Evolutionary conservation across 2,888 invertebrate species (phyloP).

Genomic region (Platycnemis pennipes): DNA sequence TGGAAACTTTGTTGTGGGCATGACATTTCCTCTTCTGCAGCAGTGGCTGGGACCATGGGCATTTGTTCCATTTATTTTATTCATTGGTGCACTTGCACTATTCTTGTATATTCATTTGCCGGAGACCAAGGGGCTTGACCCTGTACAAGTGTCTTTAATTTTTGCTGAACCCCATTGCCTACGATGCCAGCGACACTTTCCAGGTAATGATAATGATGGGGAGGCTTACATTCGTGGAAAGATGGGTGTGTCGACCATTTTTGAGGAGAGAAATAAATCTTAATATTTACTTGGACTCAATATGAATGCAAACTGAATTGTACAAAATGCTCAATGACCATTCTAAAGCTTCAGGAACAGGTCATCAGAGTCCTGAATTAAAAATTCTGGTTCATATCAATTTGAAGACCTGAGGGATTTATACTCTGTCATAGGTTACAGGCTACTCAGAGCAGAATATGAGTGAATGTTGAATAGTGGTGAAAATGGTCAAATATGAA

Average conservation of each 20-base stretch:
- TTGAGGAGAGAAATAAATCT: not conserved
- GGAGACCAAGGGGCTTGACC: constrained; percentile 71
- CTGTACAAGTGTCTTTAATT: constrained; percentile 25
- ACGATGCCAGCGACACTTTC: not conserved
- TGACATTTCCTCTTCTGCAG: constrained; percentile 87
- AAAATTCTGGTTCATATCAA: no score
- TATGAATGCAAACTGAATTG: no score
- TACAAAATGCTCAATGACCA: no score
- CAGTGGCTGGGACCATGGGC: constrained; percentile 85
- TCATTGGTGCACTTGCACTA: constrained; percentile 81
- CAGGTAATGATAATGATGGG: not conserved
- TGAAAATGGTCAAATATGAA: no score
- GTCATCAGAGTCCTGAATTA: no score
- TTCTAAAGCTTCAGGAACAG: no score
- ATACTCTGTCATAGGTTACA: no score
- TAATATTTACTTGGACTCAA: no score
- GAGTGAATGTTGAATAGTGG: no score
- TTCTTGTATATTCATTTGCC: constrained; percentile 81
- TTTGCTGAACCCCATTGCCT: not conserved
- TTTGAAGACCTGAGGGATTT: no score
- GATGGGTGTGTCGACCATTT: not conserved
- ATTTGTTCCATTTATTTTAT: constrained; percentile 86
- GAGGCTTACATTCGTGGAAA: not conserved
- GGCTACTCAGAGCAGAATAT: no score
- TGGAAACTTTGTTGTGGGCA: constrained; percentile 92